Conservation (phyloP, 2,113 vertebrate genomes). For the Peromyscus maniculatus region DNA sequence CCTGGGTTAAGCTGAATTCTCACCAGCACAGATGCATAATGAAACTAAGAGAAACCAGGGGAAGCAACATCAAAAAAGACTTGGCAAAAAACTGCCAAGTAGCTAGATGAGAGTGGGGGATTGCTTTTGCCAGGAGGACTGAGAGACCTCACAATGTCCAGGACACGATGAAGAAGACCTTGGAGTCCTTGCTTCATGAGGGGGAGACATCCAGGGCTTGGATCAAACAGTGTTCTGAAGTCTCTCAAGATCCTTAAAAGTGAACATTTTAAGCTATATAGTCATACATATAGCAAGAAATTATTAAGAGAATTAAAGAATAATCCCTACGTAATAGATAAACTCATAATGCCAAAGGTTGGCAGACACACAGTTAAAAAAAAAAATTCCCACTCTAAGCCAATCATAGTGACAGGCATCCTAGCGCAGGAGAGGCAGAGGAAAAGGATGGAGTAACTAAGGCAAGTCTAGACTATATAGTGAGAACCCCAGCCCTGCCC, state of each 20-base stretch:
- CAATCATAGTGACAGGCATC: background rate
- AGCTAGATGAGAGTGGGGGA: background rate
- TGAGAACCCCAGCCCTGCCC: too few species aligned
- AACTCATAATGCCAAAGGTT: background rate
- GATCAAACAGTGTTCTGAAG: background rate
- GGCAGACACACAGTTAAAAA: background rate
- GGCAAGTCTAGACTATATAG: too few species aligned
- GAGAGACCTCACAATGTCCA: background rate
- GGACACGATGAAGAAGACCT: background rate
- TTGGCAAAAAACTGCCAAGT: background rate
- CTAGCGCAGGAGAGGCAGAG: background rate
- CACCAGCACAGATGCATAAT: background rate
- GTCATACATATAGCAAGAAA: background rate
- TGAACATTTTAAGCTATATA: background rate
- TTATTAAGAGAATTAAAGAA: slow-evolving; percentile 4
- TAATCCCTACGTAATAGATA: background rate
- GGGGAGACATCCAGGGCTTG: background rate
- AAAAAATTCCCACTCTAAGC: background rate
- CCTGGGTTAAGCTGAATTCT: background rate
- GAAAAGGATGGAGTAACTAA: background rate
- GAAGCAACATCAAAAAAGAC: background rate
- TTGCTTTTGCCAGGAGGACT: background rate
- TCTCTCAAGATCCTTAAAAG: background rate
- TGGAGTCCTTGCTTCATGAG: background rate
- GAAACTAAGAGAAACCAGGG: background rate